A percentile compares a stretch with the other conserved stretches of the same genome.
Conservation (phyloP, 1,140 invertebrate genomes). For the Philotrypesis tridentata region DNA sequence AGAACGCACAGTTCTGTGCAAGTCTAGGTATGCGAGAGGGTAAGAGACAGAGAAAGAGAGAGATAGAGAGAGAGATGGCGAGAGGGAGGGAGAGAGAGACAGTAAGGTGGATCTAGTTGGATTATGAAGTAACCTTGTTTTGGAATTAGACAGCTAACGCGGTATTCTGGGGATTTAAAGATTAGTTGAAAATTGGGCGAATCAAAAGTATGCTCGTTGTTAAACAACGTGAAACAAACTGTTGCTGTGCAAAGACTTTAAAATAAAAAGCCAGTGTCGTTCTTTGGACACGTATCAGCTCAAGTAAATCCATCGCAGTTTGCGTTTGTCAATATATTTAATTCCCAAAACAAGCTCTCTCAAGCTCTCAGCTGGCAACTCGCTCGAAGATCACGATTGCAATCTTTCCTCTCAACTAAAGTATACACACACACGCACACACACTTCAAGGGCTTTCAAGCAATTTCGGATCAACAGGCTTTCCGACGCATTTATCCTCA, state of each 20-base stretch:
- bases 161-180: background rate
- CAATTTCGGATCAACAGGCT: background rate
- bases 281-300: too few relatives aligned
- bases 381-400: background rate
- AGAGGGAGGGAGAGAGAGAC: background rate
- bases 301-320: too few relatives aligned
- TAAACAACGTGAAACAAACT: too few relatives aligned
- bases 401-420: background rate
- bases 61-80: background rate
- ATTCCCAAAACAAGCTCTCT: background rate
- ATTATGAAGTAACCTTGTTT: constrained; percentile 30
- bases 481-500: background rate
- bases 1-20: background rate
- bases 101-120: constrained; percentile 11
- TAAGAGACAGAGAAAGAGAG: too few relatives aligned
- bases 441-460: too few relatives aligned
- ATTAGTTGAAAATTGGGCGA: too few relatives aligned
- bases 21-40: background rate
- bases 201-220: too few relatives aligned
- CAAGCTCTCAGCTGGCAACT: background rate
- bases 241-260: too few relatives aligned
- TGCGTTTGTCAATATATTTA: background rate
- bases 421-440: background rate
- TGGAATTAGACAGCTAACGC: background rate
- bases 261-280: too few relatives aligned